Base-by-base conservation (phyloP, 2,888 invertebrate genomes). In the Cotesia congregata region DNA sequence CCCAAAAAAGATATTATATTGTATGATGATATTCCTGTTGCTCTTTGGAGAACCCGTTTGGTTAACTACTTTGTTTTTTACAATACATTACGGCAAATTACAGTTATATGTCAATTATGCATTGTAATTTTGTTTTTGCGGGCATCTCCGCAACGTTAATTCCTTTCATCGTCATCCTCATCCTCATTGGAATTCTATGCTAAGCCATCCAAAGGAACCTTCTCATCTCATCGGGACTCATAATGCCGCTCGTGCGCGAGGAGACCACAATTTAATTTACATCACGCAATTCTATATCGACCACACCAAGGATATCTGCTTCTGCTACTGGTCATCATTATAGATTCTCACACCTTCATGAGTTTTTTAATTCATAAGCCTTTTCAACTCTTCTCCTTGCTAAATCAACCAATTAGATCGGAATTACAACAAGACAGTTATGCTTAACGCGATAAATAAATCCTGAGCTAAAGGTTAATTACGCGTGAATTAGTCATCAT, bases 231-330 rank as follows among this genome's bases (percentile, higher is more conserved):
- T 30, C 30, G 30, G 30, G 30, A 30, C 84, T 84, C 83, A 84
- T 85, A 80, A 76, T 81, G 7, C 50, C 79, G 69, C 72, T 72
- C 71, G 73, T 72, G 78, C 75, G 61, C 67, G 77, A 75, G 50
- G 50, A 77, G 79, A 81, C 81, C 81, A 79, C 81, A 79, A 79
- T 81, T 81, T 80, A 81, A 81, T 81, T 81, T 81, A 80, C 81
- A 81, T 80, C 77, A 75, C 67, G 76, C 65, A 72, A 78, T 77
- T 70, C 77, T 70, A 77, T 78, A 71, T 75, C 78, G 75, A 79
- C 78, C 67, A 74, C 67, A 73, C 67, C 70, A 30, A 12, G 62
- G 38, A 38, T 38, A 12, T 50, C 7, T 50, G 4, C 50, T 50
- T 12, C 7, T 50, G 50, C 50, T 50, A 50, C 50, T 50, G 50